Percentiles rank a stretch among this genome's conserved stretches.
Evolutionary conservation across 2,113 vertebrate species (phyloP).

Genomic region (Platycercus adscitus): DNA sequence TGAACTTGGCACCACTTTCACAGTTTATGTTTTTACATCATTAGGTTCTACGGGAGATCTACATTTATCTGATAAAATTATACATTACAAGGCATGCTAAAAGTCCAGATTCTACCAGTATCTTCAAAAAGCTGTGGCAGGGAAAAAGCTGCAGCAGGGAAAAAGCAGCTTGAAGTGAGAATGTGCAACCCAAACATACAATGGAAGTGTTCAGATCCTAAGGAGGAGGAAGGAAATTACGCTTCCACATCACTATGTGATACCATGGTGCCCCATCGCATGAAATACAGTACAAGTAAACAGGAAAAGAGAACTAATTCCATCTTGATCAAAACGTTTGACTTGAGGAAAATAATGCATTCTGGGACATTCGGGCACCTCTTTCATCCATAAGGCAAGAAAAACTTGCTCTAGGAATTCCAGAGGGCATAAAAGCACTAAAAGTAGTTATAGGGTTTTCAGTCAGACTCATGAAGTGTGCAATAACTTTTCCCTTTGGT

Average conservation of each 20-base stretch:
- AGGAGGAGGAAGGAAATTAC: background rate
- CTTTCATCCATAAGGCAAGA: background rate
- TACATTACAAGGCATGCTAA: background rate
- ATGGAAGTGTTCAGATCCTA: background rate
- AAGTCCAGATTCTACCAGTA: background rate
- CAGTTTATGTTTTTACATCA: background rate
- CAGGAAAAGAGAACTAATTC: background rate
- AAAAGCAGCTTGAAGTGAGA: background rate
- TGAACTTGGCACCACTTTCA: background rate
- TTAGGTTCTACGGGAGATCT: background rate
- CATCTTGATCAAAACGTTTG: background rate
- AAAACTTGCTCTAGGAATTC: background rate
- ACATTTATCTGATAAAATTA: background rate
- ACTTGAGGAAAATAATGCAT: background rate
- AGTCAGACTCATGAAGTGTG: background rate
- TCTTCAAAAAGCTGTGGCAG: background rate
- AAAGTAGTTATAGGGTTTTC: background rate
- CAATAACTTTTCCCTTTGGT: background rate
- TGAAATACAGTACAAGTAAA: background rate
- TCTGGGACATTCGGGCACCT: background rate
- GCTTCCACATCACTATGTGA: background rate
- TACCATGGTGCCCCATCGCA: background rate
- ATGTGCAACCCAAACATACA: background rate
- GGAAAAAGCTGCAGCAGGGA: background rate
- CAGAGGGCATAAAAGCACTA: background rate